Percentiles rank a stretch among this genome's conserved stretches.
These are phyloP conservation scores for Beroe forskalii DNA, from an alignment of 37 sponge, comb jelly and placozoan species.

Conservation along the genomic window DNA sequence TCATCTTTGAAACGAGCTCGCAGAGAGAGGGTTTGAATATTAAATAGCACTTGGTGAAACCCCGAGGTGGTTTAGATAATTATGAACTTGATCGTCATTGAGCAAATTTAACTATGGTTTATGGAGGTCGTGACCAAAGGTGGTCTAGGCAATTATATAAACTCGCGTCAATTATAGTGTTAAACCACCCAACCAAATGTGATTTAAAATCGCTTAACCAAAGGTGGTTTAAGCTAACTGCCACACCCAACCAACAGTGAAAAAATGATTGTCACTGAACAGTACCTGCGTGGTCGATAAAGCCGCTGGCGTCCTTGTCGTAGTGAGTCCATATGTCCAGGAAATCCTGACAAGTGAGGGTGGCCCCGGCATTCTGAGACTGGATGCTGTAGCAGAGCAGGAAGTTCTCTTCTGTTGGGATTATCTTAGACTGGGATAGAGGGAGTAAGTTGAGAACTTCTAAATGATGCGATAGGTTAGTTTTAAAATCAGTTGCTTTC, in stretches of 20 bases:
- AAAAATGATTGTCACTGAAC: not conserved
- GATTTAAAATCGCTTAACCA: too few species aligned
- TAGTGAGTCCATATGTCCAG: conserved; percentile 42
- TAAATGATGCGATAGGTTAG: not conserved
- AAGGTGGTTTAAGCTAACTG: too few species aligned
- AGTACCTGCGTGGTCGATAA: conserved; percentile 31
- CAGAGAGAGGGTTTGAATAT: too few species aligned
- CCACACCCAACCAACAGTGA: too few species aligned
- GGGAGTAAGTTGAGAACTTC: not conserved
- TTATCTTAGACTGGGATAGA: conserved; percentile 51
- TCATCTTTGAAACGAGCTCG: too few species aligned
- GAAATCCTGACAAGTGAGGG: conserved; percentile 27
- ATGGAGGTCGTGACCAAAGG: too few species aligned
- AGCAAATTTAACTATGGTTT: not conserved
- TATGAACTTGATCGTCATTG: not conserved
- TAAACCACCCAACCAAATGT: too few species aligned
- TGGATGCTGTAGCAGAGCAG: conserved; percentile 62
- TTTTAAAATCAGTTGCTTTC: not conserved
- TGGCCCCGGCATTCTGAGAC: conserved; percentile 12
- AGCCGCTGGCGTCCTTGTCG: conserved; percentile 52
- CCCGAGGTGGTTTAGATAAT: too few species aligned
- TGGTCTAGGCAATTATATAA: too few species aligned
- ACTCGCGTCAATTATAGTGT: too few species aligned
- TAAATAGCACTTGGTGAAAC: too few species aligned
- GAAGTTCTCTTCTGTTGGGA: conserved; percentile 62